Base-by-base conservation (phyloP, 2,888 invertebrate genomes). In the Melieria omissa region DNA sequence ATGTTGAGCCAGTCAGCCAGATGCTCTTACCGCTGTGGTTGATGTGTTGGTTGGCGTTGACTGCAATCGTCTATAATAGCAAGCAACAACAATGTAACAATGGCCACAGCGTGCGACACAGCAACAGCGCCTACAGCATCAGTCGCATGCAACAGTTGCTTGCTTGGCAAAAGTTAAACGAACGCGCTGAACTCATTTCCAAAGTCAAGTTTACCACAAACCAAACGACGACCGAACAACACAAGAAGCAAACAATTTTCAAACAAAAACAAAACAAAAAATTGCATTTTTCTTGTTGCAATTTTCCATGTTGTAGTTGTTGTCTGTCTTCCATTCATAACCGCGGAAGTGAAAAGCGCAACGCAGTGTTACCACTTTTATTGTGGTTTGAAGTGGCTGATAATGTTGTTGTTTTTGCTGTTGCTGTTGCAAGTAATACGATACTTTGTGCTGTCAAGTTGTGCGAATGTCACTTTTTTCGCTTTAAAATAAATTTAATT, bases 151-250 rank as follows among this genome's bases (percentile, higher is more conserved):
- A 29, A 29, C 29, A 29, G 29, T 29, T 29, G 29, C 29, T 29
- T 29, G 29, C 29, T 29, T 29, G 29, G 29, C 29, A 29, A 29
- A 29, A 29, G 29, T 42, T 42, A 63, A 63, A 47, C 7, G 9
- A 49, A 49, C n/a, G 52, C 49, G 5, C 42, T 64, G 64, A 49
- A 64, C 52, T 64, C 64, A 64, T 42, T 64, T 64, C 49, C 64
- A 64, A 64, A 64, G 64, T 64, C 64, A 64, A 64, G 64, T 64
- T 64, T 64, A 64, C 49, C 52, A 52, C 49, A 29, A 29, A 29
- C 29, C 29, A 29, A 29, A 29, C 29, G 29, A 29, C 29, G 2
- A 29, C 29, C 29, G 2, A 29, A 29, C 29, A 29, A 29, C 29
- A 29, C 29, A 29, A 29, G 29, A 29, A 29, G 64, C 64, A 64